Conservation (phyloP, 2,113 vertebrate species). For the Campylorhamphus procurvoides region DNA sequence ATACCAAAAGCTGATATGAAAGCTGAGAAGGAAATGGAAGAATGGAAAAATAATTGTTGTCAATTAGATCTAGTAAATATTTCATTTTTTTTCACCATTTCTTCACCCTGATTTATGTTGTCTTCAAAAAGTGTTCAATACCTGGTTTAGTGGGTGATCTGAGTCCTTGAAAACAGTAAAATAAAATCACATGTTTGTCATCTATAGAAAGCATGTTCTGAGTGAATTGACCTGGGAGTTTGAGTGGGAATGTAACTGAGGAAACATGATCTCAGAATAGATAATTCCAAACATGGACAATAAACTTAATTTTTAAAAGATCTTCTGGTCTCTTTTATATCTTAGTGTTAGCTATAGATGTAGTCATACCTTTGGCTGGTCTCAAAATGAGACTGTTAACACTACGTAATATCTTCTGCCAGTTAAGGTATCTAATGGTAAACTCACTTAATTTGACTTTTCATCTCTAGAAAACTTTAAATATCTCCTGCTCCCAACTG, state of each 20-base stretch:
- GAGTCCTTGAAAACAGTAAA: neutral
- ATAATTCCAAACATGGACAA: neutral
- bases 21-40: neutral
- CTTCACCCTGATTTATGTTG: neutral
- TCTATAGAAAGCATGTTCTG: neutral
- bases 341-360: neutral
- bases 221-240: neutral
- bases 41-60: neutral
- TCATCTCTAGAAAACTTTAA: neutral
- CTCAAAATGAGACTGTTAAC: neutral
- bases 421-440: neutral
- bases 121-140: neutral
- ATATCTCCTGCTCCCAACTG: fast-evolving
- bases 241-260: neutral
- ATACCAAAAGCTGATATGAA: neutral
- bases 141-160: neutral
- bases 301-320: neutral
- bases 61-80: neutral
- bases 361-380: neutral
- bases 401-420: fast-evolving
- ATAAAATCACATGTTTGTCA: neutral
- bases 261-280: neutral
- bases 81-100: neutral
- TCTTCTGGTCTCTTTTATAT: neutral
- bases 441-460: neutral